A percentile compares a stretch with the other conserved stretches of the same genome.
These are phyloP conservation scores for Lytechinus variegatus DNA, from an alignment of 35 echinoderm and acorn worm genomes.

Conservation along the genomic window DNA sequence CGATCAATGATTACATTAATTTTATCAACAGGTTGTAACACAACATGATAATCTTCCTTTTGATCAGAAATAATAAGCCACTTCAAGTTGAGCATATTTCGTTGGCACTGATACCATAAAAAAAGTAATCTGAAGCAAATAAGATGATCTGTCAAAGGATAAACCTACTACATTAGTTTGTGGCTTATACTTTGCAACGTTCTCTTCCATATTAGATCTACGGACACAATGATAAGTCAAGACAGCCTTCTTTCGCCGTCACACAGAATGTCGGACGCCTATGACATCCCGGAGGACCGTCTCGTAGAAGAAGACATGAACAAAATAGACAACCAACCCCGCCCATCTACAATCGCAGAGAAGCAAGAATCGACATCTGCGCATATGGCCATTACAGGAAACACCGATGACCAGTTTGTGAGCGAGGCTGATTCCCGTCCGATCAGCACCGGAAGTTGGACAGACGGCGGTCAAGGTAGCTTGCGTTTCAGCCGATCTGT, in stretches of 20 bases:
- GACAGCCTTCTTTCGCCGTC: conserved; percentile 83
- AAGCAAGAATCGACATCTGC: neutral
- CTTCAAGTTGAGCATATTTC: too few relatives aligned
- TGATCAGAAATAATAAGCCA: too few relatives aligned
- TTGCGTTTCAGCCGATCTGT: neutral
- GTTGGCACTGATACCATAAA: too few relatives aligned
- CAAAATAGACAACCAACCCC: neutral
- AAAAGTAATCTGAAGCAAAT: neutral
- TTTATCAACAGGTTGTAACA: too few relatives aligned
- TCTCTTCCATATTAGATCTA: conserved; percentile 61
- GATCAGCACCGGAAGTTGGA: neutral
- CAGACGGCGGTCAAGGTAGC: neutral
- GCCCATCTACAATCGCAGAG: neutral
- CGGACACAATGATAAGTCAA: conserved; percentile 76
- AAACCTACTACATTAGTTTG: too few relatives aligned
- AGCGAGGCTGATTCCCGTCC: neutral
- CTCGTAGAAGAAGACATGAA: conserved; percentile 16
- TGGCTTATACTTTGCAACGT: neutral
- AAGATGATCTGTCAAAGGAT: neutral
- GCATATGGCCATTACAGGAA: neutral
- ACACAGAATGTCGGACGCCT: conserved; percentile 35
- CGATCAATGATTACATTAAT: too few relatives aligned
- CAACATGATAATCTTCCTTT: too few relatives aligned
- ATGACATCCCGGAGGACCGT: neutral
- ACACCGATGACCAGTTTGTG: neutral